These are phyloP conservation scores for western clawed frog (Xenopus tropicalis) DNA, from an alignment of 2,113 vertebrate genomes.

Conservation along the genomic window UCB_Xtro_10.0 CM004452.2:48850001-48850500, in stretches of 20 bases:
- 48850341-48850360: too few species aligned
- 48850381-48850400: slow-evolving; percentile 48
- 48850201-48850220: slow-evolving; percentile 49
- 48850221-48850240: too few species aligned
- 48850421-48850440: slow-evolving; percentile 65
- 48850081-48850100: slow-evolving; percentile 55
- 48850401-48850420: slow-evolving; percentile 12
- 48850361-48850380: not conserved
- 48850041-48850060: slow-evolving; percentile 63
- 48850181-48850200: slow-evolving; percentile 49
- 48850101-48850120: slow-evolving; percentile 48
- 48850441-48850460: slow-evolving; percentile 70
- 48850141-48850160: slow-evolving; percentile 72
- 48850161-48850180: too few species aligned
- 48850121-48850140: slow-evolving; percentile 58
- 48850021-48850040: slow-evolving; percentile 68
- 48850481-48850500: slow-evolving; percentile 61
- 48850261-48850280: too few species aligned
- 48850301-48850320: too few species aligned
- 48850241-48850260: too few species aligned
- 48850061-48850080: slow-evolving; percentile 58
- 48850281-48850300: too few species aligned
- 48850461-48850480: slow-evolving; percentile 56
- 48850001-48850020: slow-evolving; percentile 66
- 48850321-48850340: too few species aligned